phyloP scores from a whole-genome alignment of 2,888 invertebrate species.

The Palloptera scutellata region DNA sequence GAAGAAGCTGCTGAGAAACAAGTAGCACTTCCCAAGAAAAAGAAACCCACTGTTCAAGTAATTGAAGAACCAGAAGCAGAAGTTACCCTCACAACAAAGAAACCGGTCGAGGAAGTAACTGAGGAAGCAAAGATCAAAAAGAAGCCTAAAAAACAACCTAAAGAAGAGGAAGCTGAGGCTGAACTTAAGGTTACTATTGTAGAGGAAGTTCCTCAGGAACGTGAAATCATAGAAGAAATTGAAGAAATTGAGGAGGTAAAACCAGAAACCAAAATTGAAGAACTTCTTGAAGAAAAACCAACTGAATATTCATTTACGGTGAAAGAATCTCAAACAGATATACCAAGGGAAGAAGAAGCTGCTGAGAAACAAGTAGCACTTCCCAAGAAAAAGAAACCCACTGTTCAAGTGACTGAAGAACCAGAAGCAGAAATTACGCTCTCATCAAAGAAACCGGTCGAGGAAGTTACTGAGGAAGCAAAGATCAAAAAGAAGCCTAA shows the following conservation, averaged over 20 bases:
- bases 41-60: conserved; percentile 45
- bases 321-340: conserved; percentile 40
- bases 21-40: conserved; percentile 46
- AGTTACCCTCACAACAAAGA: conserved; percentile 46
- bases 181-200: conserved; percentile 53
- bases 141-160: conserved; percentile 48
- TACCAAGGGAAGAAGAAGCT: conserved; percentile 38
- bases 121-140: conserved; percentile 55
- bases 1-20: conserved; percentile 42
- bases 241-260: conserved; percentile 44
- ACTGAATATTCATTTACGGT: conserved; percentile 48
- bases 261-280: conserved; percentile 29
- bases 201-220: conserved; percentile 51
- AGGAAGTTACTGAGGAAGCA: conserved; percentile 53
- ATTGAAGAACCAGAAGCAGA: conserved; percentile 58
- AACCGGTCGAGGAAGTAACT: conserved; percentile 49
- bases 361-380: conserved; percentile 41
- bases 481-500: conserved; percentile 54
- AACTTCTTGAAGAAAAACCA: conserved; percentile 41
- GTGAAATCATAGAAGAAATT: conserved; percentile 48
- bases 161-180: conserved; percentile 51
- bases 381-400: conserved; percentile 49
- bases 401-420: conserved; percentile 51
- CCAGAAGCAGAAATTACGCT: conserved; percentile 55
- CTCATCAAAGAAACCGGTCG: conserved; percentile 41